Evolutionary conservation across 2,888 invertebrate species (phyloP), one percentile per base, ranked within the genome.

Genomic region (Metopia argyrocephala): DNA sequence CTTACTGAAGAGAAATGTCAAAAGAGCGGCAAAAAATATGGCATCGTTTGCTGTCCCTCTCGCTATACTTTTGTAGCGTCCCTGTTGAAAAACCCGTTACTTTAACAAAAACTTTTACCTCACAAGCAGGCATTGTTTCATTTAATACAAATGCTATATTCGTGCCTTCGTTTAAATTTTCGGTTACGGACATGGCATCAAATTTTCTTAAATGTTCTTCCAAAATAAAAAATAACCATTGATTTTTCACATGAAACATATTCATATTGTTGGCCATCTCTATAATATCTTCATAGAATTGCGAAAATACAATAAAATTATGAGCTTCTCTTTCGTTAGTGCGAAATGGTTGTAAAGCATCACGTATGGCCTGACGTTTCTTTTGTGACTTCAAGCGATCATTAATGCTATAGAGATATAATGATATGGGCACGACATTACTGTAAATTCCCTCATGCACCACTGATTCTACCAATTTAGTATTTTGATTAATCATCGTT

Each of bases 161-260:
- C 85, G 95, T 95, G 0, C 96, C 96, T 87, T 96, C 96, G 27
- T 95, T 89, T 0, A 93, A 89, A 82, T 92, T 92, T 52, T 93
- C 91, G 25, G 94, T 91, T 20, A 91, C 90, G 0, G 92, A 89
- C 5, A 94, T 87, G 85, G 94, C 84, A 83, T 87, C 86, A 9
- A 84, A 82, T 4, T 91, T 89, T 3, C 89, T 89, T 0, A 85
- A 86, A 73, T 92, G 90, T 75, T 95, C 94, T 75, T 95, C 94
- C 0, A 94, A 92, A 65, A 96, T 91, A 46, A 96, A 91, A 87
- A 95, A 96, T n/a, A 96, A 88, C 96, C 96, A 96, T 87, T 96
- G 96, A 82, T 94, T 95, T 84, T 91, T 92, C 0, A 95, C 94
- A 85, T 94, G 92, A 0, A 94, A 93, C 92, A 96, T 92, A 46